Evolutionary conservation across 2,888 invertebrate species (phyloP), one percentile per base, ranked within the genome.

Genomic region (Metalampra italica): DNA sequence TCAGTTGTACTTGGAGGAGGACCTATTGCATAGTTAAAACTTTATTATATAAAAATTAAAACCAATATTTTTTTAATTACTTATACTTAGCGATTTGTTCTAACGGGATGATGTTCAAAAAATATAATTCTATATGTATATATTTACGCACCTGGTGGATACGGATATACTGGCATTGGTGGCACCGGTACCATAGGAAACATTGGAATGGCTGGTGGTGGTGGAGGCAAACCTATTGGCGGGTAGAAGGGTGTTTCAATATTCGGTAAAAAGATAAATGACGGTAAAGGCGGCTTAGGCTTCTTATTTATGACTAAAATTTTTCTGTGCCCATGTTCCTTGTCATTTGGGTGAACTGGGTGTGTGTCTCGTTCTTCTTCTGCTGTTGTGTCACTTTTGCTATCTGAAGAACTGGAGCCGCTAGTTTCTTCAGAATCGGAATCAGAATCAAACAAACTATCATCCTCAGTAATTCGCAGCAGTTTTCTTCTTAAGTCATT

Each of bases 131-230:
- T 22, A 3, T 36, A 36, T 36, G n/a, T 36, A 36, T 32, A 36
- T n/a, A n/a, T 34, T 34, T 9, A 39, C 39, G 5, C 4, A 39
- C 39, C 15, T 14, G 15, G 14, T 37, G 37, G 44, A 7, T 8
- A 13, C 11, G 45, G 39, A 29, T 36, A 46, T 14, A 45, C 11
- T 9, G 49, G 46, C 50, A 83, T 68, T 1, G 85, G 84, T 32
- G 86, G 86, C 1, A 85, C 73, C 4, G 87, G 87, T 29, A 83
- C 68, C 68, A 86, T 71, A 0, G 87, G 87, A 50, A 79, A 86
- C 87, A 88, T 84, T 0, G 83, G 86, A 29, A 82, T 51, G 1
- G 68, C 59, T 3, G 82, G 78, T 9, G 81, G 78, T 11, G 85
- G 82, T 9, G 79, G 75, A 7, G 84, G 82, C 22, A 88, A 53